These are phyloP conservation scores for Drosophila equinoxialis DNA, from an alignment of 1,140 invertebrate species.

Conservation along the genomic window DNA sequence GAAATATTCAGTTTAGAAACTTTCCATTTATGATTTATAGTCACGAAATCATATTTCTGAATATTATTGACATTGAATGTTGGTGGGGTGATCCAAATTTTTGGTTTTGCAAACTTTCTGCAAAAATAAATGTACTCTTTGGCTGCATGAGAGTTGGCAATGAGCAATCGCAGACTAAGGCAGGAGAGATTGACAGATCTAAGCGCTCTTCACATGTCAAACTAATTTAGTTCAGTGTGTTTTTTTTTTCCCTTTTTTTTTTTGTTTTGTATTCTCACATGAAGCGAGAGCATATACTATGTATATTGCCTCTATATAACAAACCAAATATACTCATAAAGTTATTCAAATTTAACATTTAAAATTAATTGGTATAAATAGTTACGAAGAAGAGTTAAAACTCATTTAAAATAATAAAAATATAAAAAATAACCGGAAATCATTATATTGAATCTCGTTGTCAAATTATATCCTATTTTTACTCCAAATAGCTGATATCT, in stretches of 20 bases:
- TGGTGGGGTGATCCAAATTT: too few relatives aligned
- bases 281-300: slow-evolving; percentile 1
- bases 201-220: slow-evolving; percentile 27
- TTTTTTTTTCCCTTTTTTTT: slow-evolving; percentile 12
- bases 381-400: too few relatives aligned
- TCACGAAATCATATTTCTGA: too few relatives aligned
- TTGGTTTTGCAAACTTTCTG: not conserved
- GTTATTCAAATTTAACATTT: slow-evolving; percentile 6
- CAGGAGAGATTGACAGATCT: slow-evolving; percentile 25
- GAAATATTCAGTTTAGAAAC: too few relatives aligned
- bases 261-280: slow-evolving; percentile 25
- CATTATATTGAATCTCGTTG: too few relatives aligned
- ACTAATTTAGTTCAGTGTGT: slow-evolving; percentile 23
- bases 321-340: not conserved
- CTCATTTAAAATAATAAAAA: too few relatives aligned
- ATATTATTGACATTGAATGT: too few relatives aligned
- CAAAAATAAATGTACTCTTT: not conserved
- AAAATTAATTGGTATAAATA: too few relatives aligned
- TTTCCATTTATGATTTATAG: too few relatives aligned
- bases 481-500: not conserved
- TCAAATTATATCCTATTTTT: too few relatives aligned
- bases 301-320: too few relatives aligned
- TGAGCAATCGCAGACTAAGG: not conserved
- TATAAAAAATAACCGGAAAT: too few relatives aligned
- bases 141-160: not conserved